Evolutionary conservation across 2,888 invertebrate species (phyloP).

Genomic region (Drosophila villosipedis): DNA sequence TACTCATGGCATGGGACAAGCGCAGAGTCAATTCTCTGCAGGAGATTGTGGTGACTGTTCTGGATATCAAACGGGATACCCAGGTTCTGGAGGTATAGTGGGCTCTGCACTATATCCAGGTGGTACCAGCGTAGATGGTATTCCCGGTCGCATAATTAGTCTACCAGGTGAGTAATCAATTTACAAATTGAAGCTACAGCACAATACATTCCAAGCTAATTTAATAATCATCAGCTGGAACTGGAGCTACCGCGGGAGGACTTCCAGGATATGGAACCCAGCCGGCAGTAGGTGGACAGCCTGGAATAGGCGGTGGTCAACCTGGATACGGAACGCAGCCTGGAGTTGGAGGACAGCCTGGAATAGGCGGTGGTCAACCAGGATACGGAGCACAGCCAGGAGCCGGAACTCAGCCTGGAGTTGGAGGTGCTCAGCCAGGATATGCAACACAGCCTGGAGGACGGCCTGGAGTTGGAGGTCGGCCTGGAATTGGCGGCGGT

Average conservation of each 20-base stretch:
- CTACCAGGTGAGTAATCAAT: constrained; percentile 49
- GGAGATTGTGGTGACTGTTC: constrained; percentile 80
- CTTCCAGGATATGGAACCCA: constrained; percentile 11
- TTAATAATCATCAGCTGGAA: constrained; percentile 1
- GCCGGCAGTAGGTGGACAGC: constrained; percentile 11
- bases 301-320: neutral
- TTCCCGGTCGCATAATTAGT: constrained; percentile 49
- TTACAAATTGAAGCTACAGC: neutral
- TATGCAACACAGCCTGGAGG: neutral
- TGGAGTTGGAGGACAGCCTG: constrained; percentile 21
- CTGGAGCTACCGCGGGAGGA: constrained; percentile 6
- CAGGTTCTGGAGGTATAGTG: constrained; percentile 8
- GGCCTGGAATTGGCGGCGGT: constrained; percentile 13
- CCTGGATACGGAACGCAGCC: constrained; percentile 25
- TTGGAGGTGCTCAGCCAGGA: constrained; percentile 20
- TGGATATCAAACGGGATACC: constrained; percentile 18
- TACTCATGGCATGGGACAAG: constrained; percentile 94
- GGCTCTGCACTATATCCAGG: constrained; percentile 1
- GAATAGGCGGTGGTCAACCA: constrained; percentile 12
- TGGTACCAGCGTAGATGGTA: constrained; percentile 27
- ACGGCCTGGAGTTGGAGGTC: too few species aligned
- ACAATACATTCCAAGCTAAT: neutral
- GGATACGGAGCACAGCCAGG: neutral
- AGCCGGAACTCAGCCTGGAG: neutral
- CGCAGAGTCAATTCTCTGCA: constrained; percentile 93